Base-by-base conservation (phyloP, 2,888 invertebrate species). In the Timandra comae region DNA sequence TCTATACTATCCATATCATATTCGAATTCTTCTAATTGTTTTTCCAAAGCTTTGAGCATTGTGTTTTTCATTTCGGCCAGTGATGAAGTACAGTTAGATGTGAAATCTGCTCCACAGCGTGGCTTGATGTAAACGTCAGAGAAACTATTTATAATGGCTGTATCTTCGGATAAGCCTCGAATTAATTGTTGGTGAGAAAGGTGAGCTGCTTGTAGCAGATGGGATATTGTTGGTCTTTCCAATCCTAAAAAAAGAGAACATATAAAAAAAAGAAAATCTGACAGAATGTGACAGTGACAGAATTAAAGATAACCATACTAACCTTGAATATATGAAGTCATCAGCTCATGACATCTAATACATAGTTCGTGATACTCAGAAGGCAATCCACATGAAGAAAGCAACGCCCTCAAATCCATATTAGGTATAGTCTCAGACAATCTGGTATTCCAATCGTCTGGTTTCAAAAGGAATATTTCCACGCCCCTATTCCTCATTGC, bases 401-500 rank as follows among this genome's bases (percentile, higher is more conserved):
- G 39, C 35, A 87, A 44, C 9, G 80, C 81, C 8, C 68, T 66
- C 38, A 87, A 63, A 55, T 87, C 87, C 56, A 85, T 63, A 41
- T 65, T 69, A 2, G 76, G 65, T 38, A 82, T 52, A 1, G 72
- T 73, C 31, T 82, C 77, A 2, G 72, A 67, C 29, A 84, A 49
- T 7, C 53, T 58, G 3, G 54, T 43, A 36, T 73, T 69, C 35
- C 38, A 62, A 16, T 80, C 79, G 29, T 80, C 81, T 6, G 68
- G 48, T 34, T 68, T 59, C 0, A 84, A 38, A 24, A 86, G 45
- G 44, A 69, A 86, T 53, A 99, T 92, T 86, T 99, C 99, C 0
- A 99, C 91, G 2, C 99, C 98, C 58, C 99, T 89, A 74, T 99
- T 99, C 39, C 99, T 89, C 99, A 99, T 99, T 0, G 99, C 99